These are phyloP conservation scores for Drosophila melanica DNA, from an alignment of 1,140 invertebrate genomes.

Conservation along the genomic window DNA sequence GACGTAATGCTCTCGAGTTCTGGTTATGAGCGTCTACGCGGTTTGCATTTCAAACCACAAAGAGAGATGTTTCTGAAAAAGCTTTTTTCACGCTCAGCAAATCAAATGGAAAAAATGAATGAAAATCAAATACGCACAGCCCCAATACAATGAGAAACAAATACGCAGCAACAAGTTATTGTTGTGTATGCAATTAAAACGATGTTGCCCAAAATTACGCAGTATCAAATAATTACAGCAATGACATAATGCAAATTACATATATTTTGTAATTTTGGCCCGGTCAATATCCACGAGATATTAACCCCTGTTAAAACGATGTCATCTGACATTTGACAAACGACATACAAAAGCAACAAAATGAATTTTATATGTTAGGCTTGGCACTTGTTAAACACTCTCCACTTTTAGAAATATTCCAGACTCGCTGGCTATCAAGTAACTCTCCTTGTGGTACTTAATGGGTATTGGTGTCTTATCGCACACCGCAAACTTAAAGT, in stretches of 20 bases:
- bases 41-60: not conserved
- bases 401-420: too few relatives aligned
- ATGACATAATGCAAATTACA: too few relatives aligned
- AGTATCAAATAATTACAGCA: too few relatives aligned
- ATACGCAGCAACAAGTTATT: not conserved
- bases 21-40: not conserved
- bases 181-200: not conserved
- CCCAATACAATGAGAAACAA: not conserved
- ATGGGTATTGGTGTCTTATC: slow-evolving; percentile 72
- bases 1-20: slow-evolving; percentile 4
- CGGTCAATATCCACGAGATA: too few relatives aligned
- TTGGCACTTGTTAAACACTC: slow-evolving; percentile 40
- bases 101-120: not conserved
- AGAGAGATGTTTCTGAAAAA: not conserved
- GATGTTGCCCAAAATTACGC: not conserved
- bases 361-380: too few relatives aligned
- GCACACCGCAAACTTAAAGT: slow-evolving; percentile 75
- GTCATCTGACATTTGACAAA: too few relatives aligned
- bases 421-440: slow-evolving; percentile 50
- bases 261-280: not conserved
- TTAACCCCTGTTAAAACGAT: too few relatives aligned
- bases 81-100: slow-evolving; percentile 1
- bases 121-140: not conserved
- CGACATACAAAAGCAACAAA: too few relatives aligned
- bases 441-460: slow-evolving; percentile 45